Evolutionary conservation across 1,140 invertebrate species (phyloP).

Genomic region (Spodoptera frugiperda): DNA sequence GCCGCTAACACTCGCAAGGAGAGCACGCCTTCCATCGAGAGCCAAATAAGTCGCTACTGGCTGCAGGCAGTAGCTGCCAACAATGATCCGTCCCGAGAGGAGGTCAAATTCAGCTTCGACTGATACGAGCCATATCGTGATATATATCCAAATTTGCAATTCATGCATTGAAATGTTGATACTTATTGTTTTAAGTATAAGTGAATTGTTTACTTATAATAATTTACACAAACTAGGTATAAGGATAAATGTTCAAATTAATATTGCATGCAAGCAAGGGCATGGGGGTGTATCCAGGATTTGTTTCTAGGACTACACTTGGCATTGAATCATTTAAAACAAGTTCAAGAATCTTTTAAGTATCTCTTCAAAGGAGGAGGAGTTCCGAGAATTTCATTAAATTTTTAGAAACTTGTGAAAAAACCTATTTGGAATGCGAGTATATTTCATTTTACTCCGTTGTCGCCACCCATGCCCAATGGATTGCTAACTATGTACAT

Average conservation of each 20-base stretch:
- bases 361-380: too few species aligned
- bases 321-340: too few species aligned
- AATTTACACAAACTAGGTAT: conserved; percentile 50
- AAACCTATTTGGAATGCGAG: too few species aligned
- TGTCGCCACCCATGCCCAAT: conserved; percentile 41
- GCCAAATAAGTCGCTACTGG: conserved; percentile 89
- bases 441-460: too few species aligned
- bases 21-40: conserved; percentile 93
- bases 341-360: too few species aligned
- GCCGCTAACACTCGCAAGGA: conserved; percentile 87
- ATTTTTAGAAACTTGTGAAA: too few species aligned
- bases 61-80: conserved; percentile 82
- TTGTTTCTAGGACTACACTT: too few species aligned
- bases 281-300: too few species aligned
- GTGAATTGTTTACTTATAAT: conserved; percentile 36
- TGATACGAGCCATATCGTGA: conserved; percentile 57
- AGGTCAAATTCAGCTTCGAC: conserved; percentile 83
- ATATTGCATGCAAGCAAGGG: conserved; percentile 13
- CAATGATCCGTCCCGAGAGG: conserved; percentile 74
- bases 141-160: conserved; percentile 41
- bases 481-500: conserved; percentile 50
- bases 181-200: conserved; percentile 17
- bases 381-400: too few species aligned
- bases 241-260: conserved; percentile 66
- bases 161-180: conserved; percentile 25